Base-by-base conservation (phyloP, 2,797 vertebrate species). In the Takifugu ocellatus region DNA sequence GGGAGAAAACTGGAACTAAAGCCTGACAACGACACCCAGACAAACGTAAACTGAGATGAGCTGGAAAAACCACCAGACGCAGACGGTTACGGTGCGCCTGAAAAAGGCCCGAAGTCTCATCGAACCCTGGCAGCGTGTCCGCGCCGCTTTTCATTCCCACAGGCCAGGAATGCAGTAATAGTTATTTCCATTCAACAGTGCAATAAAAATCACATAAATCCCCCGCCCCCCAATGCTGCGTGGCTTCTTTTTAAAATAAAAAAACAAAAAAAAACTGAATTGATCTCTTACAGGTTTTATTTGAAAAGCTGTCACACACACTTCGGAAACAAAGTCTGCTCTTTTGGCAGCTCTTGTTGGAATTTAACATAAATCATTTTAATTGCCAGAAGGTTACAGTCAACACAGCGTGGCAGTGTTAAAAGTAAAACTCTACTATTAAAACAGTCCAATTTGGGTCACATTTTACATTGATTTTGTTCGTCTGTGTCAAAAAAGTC, bases 1-100 rank as follows among this genome's bases (percentile, higher is more conserved):
- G 95, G 94, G 69, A 96, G 93, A 85, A 98, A 98, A 81, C 92
- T 95, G 75, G 96, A 98, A 69, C 95, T 92, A 87, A 99, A 99
- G 83, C 93, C 96, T 99, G 80, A 71, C 46, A 65, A 57, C 50
- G 69, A 82, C 64, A 82, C 63, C 63, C 74, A 72, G 61, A 77
- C 57, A 78, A 69, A 78, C 49, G 47, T 68, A 39, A 78, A 62
- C 70, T 75, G 64, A 68, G 68, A 65, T 50, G 58, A 66, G 66
- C 49, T 21, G 72, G 70, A 68, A 83, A 82, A 79, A 74, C 81
- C 62, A 74, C 68, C 63, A 79, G 79, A 55, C 46, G 3, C 63
- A 79, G 79, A 55, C 46, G 3, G 53, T 57, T 51, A 56, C 54
- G 46, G 68, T 72, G 63, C 26, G 62, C 52, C 55, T 61, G 66